A percentile compares a stretch with the other conserved stretches of the same genome.
phyloP scores from a whole-genome alignment of 1,140 invertebrate species.

The Vanessa atalanta region DNA sequence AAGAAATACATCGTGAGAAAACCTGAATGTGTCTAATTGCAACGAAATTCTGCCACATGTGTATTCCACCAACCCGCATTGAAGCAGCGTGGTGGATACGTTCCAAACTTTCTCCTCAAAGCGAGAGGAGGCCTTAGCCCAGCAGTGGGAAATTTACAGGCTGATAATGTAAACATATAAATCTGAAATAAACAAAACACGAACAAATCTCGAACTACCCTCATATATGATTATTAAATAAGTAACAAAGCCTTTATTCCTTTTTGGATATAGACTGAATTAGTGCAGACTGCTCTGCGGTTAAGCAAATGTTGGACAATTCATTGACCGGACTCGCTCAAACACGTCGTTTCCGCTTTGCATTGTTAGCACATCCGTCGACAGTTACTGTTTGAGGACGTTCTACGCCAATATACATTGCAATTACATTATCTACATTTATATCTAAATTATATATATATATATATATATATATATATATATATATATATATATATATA shows the following conservation, averaged over 20 bases:
- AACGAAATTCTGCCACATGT: no score
- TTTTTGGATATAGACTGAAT: not conserved
- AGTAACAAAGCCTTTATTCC: not conserved
- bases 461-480: not conserved
- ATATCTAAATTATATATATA: not conserved
- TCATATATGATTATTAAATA: not conserved
- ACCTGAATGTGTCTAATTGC: no score
- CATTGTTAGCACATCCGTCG: constrained; percentile 15
- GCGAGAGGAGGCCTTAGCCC: no score
- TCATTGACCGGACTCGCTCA: constrained; percentile 17
- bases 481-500: not conserved
- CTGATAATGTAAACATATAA: no score
- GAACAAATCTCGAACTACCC: not conserved
- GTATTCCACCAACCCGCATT: no score
- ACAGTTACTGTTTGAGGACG: not conserved
- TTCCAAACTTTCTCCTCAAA: no score
- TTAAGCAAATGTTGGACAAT: constrained; percentile 29
- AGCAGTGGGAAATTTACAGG: no score
- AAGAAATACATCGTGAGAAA: no score
- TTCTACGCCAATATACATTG: not conserved
- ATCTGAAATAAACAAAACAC: no score
- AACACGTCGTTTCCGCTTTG: not conserved
- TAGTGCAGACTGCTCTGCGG: not conserved
- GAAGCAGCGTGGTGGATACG: no score
- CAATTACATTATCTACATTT: not conserved